phyloP scores from a whole-genome alignment of 2,113 vertebrate genomes.

The Pituophis catenifer region DNA sequence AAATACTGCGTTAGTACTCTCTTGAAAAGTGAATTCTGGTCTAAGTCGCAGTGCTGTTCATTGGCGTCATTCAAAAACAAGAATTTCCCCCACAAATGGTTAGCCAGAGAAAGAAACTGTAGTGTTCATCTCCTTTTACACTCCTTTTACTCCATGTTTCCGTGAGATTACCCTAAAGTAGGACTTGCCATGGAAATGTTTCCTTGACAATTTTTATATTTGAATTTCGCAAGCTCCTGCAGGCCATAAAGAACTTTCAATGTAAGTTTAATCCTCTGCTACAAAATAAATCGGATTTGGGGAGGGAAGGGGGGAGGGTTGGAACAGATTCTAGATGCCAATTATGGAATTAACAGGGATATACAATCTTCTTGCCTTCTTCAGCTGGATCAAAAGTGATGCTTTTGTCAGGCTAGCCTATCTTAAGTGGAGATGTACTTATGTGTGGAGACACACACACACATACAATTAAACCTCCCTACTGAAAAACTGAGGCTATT shows the following conservation, averaged over 20 bases:
- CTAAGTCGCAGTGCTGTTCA: slow-evolving; percentile 60
- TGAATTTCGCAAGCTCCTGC: slow-evolving; percentile 72
- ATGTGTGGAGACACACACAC: not conserved
- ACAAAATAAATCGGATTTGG: slow-evolving; percentile 64
- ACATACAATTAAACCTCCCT: slow-evolving; percentile 44
- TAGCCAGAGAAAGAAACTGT: slow-evolving; percentile 60
- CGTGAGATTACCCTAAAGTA: slow-evolving; percentile 67
- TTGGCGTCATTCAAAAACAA: slow-evolving; percentile 53
- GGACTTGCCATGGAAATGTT: slow-evolving; percentile 67
- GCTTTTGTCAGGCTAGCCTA: slow-evolving; percentile 53
- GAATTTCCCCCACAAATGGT: slow-evolving; percentile 70
- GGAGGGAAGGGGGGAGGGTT: slow-evolving; percentile 6
- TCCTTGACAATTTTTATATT: slow-evolving; percentile 72
- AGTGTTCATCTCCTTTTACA: slow-evolving; percentile 67
- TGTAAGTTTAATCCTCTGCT: slow-evolving; percentile 67
- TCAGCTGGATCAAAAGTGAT: slow-evolving; percentile 50
- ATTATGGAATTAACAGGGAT: slow-evolving; percentile 66
- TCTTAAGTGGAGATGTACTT: slow-evolving; percentile 26
- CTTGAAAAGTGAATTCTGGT: slow-evolving; percentile 64
- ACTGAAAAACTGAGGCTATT: slow-evolving; percentile 44
- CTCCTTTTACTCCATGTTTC: slow-evolving; percentile 60
- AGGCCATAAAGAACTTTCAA: slow-evolving; percentile 67
- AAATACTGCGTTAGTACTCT: slow-evolving; percentile 50
- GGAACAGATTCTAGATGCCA: slow-evolving; percentile 69
- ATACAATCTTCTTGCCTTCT: slow-evolving; percentile 48